Conservation (phyloP, 2,888 invertebrate species). For the Uropetala carovei region DNA sequence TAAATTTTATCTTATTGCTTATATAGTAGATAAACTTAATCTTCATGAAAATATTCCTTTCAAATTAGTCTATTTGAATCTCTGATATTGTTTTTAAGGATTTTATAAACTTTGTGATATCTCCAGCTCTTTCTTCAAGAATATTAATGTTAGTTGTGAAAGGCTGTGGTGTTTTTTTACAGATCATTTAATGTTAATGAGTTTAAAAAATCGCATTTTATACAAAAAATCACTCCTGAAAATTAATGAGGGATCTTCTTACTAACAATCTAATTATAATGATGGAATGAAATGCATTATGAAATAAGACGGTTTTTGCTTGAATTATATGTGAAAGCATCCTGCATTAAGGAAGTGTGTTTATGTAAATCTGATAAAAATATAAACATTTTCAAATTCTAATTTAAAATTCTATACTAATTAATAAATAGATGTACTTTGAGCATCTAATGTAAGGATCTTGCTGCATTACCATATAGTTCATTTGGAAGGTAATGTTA, state of each 20-base stretch:
- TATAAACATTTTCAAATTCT: too few relatives aligned
- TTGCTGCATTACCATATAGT: too few relatives aligned
- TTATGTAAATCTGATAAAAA: too few relatives aligned
- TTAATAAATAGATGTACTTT: too few relatives aligned
- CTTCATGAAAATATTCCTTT: neutral
- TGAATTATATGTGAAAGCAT: too few relatives aligned
- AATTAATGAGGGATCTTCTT: slow-evolving; percentile 22
- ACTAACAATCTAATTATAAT: slow-evolving; percentile 19
- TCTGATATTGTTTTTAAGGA: neutral
- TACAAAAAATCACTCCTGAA: slow-evolving; percentile 10
- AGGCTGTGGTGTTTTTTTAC: slow-evolving; percentile 58
- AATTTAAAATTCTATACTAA: too few relatives aligned
- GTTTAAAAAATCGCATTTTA: neutral
- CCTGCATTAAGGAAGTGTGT: too few relatives aligned
- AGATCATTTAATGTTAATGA: slow-evolving; percentile 12
- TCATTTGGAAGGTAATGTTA: too few relatives aligned
- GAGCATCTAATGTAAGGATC: too few relatives aligned
- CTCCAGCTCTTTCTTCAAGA: slow-evolving; percentile 29
- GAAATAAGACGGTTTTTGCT: neutral
- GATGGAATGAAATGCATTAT: neutral
- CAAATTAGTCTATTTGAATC: neutral
- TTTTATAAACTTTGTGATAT: slow-evolving; percentile 45
- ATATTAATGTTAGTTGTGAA: slow-evolving; percentile 37
- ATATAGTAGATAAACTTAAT: neutral
- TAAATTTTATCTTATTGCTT: neutral